These are phyloP conservation scores for Tuberolachnus salignus DNA, from an alignment of 2,888 invertebrate species.

Conservation along the genomic window DNA sequence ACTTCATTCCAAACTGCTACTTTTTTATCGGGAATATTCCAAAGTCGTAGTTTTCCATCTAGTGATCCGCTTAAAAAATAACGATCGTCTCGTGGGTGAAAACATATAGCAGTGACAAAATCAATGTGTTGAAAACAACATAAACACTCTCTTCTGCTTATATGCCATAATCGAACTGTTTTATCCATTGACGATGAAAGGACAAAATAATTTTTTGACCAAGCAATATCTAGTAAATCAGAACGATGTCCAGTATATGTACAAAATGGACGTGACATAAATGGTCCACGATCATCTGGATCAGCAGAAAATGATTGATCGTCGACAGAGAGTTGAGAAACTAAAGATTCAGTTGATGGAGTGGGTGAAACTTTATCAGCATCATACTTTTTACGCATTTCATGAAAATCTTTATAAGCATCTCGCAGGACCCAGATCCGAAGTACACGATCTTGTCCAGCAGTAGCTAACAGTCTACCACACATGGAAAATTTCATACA, in stretches of 20 bases:
- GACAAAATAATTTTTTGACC: slow-evolving; percentile 98
- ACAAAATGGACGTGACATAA: slow-evolving; percentile 90
- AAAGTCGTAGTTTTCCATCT: slow-evolving; percentile 96
- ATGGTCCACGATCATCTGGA: slow-evolving; percentile 70
- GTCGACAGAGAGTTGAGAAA: slow-evolving; percentile 76
- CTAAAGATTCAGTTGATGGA: slow-evolving; percentile 89
- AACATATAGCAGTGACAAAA: slow-evolving; percentile 98
- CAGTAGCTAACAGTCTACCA: slow-evolving; percentile 92
- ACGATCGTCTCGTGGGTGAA: slow-evolving; percentile 90
- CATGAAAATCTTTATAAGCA: slow-evolving; percentile 89
- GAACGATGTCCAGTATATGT: slow-evolving; percentile 94
- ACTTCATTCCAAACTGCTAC: slow-evolving; percentile 98
- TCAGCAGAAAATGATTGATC: slow-evolving; percentile 65
- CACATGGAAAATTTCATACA: slow-evolving; percentile 98
- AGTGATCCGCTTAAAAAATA: slow-evolving; percentile 96
- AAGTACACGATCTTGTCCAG: slow-evolving; percentile 93
- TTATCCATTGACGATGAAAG: slow-evolving; percentile 99
- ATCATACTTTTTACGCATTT: slow-evolving; percentile 94
- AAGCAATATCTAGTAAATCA: slow-evolving; percentile 93
- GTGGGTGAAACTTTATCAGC: slow-evolving; percentile 91
- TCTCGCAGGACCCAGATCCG: slow-evolving; percentile 94
- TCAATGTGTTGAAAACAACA: slow-evolving; percentile 99
- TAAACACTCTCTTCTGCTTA: slow-evolving; percentile 93
- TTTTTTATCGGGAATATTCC: slow-evolving; percentile 99
- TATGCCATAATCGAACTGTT: slow-evolving; percentile 97